These are phyloP conservation scores for Lasioglossum lativentre DNA, from an alignment of 2,888 invertebrate species.

Conservation along the genomic window DNA sequence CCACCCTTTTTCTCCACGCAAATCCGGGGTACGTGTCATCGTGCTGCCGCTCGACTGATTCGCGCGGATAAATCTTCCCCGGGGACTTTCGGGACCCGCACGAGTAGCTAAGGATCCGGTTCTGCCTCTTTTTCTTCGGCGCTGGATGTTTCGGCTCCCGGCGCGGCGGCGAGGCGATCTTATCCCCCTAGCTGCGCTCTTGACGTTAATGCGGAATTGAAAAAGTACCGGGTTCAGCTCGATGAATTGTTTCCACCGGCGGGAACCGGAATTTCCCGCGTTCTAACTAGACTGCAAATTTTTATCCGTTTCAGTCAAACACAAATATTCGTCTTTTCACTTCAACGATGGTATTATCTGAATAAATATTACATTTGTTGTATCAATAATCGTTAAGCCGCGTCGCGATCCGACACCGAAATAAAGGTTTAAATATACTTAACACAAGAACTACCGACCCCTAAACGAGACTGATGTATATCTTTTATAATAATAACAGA, in stretches of 20 bases:
- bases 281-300: background rate
- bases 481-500: too few relatives aligned
- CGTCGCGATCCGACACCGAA: too few relatives aligned
- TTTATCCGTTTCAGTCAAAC: background rate
- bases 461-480: too few relatives aligned
- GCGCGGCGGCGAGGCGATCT: too few relatives aligned
- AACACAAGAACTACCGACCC: too few relatives aligned
- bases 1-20: constrained; percentile 44
- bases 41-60: constrained; percentile 62
- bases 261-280: background rate
- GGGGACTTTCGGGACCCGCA: constrained; percentile 54
- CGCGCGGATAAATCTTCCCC: constrained; percentile 63
- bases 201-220: constrained; percentile 42
- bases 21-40: constrained; percentile 66
- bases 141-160: constrained; percentile 46
- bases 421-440: too few relatives aligned
- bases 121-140: constrained; percentile 36
- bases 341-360: too few relatives aligned
- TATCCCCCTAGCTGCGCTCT: constrained; percentile 41
- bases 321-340: too few relatives aligned
- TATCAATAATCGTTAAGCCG: too few relatives aligned
- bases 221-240: background rate
- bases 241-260: background rate
- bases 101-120: constrained; percentile 52
- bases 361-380: too few relatives aligned